Conservation (phyloP, 2,797 vertebrate species). For the Pterois miles region DNA sequence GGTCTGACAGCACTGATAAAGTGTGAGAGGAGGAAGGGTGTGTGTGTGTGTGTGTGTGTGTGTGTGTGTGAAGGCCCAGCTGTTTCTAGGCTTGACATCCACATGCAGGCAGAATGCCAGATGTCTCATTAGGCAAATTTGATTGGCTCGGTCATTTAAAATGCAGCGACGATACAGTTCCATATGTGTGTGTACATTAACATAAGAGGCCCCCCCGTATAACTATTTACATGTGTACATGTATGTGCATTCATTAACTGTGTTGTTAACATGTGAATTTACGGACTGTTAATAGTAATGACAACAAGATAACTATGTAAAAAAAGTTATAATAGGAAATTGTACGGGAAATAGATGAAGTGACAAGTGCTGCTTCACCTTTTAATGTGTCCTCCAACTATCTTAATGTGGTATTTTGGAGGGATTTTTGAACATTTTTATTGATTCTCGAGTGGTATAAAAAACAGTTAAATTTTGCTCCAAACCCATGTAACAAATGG, state of each 20-base stretch:
- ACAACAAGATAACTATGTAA: neutral
- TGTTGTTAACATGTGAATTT: constrained; percentile 9
- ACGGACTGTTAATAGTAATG: neutral
- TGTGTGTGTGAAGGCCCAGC: constrained; percentile 64
- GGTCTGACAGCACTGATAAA: constrained; percentile 34
- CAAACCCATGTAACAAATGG: no score
- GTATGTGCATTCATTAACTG: constrained; percentile 63
- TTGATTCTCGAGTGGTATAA: no score
- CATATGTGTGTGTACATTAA: constrained; percentile 75
- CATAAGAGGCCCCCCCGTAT: constrained; percentile 67
- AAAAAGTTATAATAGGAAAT: neutral
- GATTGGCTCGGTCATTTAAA: constrained; percentile 77
- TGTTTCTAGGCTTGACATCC: constrained; percentile 77
- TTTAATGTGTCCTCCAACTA: no score
- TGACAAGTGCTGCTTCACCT: neutral
- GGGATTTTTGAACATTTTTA: no score
- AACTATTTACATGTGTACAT: constrained; percentile 73
- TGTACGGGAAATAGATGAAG: neutral
- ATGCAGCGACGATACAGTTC: constrained; percentile 71
- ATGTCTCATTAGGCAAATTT: constrained; percentile 84
- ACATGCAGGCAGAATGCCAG: constrained; percentile 80
- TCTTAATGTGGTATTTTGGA: no score
- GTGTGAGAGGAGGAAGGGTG: constrained; percentile 15
- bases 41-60: constrained; percentile 29
- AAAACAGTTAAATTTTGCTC: no score